Evolutionary conservation across 2,113 vertebrate genomes (phyloP).

Genomic region (Atrichornis clamosus): DNA sequence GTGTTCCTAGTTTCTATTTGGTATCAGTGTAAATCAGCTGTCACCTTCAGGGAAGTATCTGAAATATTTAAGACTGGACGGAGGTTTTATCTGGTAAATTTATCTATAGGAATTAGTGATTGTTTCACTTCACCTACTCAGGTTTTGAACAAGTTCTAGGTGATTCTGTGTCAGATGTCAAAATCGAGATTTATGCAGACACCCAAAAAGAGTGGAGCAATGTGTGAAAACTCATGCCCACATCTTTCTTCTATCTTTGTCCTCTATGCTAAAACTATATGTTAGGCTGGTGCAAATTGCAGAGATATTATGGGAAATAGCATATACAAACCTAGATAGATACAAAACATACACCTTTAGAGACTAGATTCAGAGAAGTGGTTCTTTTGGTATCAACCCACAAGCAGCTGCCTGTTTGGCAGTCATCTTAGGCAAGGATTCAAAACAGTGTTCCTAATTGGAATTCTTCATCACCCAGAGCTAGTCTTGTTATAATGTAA

Average conservation of each 20-base stretch:
- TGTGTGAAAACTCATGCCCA: background rate
- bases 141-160: background rate
- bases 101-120: background rate
- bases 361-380: background rate
- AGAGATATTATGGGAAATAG: background rate
- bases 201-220: background rate
- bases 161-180: background rate
- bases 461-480: background rate
- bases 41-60: background rate
- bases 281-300: background rate
- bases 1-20: background rate
- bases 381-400: background rate
- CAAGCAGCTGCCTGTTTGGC: background rate
- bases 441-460: background rate
- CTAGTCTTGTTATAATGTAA: background rate
- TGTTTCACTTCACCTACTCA: background rate
- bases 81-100: background rate
- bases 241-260: background rate
- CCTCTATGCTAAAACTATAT: background rate
- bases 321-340: background rate
- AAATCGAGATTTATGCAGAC: background rate
- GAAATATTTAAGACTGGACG: background rate
- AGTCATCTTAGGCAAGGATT: background rate
- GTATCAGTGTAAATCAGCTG: background rate
- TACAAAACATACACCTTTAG: background rate